A percentile compares a stretch with the other conserved stretches of the same genome.
Evolutionary conservation across 2,797 vertebrate species (phyloP).

Genomic region (Pseudotriccus pelzelni): DNA sequence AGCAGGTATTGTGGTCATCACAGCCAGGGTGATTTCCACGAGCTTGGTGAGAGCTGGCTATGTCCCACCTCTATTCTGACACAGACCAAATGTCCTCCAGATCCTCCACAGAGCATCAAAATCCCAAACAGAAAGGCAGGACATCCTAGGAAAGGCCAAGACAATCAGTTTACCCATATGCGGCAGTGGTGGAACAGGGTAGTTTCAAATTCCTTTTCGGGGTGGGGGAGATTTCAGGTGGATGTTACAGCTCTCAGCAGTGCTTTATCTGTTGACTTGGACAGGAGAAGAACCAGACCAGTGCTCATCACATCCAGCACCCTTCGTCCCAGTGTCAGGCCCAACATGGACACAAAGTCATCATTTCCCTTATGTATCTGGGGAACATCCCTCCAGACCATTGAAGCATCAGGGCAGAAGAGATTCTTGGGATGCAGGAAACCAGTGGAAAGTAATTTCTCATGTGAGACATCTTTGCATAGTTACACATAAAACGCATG

Average conservation of each 20-base stretch:
- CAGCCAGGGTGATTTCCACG: neutral
- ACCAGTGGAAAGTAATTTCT: neutral
- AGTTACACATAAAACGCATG: neutral
- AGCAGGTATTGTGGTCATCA: neutral
- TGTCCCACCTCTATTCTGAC: neutral
- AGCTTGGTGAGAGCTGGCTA: neutral
- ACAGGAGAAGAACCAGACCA: neutral
- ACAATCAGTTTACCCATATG: accelerated
- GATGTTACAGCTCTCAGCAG: neutral
- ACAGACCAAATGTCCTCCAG: neutral
- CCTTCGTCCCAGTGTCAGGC: neutral
- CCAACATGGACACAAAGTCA: neutral
- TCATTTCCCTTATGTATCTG: neutral
- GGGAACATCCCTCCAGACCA: accelerated
- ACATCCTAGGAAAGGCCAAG: neutral
- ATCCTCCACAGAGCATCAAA: neutral
- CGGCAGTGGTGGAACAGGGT: neutral
- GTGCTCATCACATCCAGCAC: neutral
- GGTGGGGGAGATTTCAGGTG: neutral
- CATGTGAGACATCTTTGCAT: neutral
- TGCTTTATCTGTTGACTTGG: neutral
- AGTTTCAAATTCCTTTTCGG: neutral
- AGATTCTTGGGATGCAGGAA: neutral
- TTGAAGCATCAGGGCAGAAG: neutral
- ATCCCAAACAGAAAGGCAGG: neutral